Evolutionary conservation across 1,140 invertebrate species (phyloP), one percentile per base, ranked within the genome.

Genomic region (Cyphomyrmex costatus): DNA sequence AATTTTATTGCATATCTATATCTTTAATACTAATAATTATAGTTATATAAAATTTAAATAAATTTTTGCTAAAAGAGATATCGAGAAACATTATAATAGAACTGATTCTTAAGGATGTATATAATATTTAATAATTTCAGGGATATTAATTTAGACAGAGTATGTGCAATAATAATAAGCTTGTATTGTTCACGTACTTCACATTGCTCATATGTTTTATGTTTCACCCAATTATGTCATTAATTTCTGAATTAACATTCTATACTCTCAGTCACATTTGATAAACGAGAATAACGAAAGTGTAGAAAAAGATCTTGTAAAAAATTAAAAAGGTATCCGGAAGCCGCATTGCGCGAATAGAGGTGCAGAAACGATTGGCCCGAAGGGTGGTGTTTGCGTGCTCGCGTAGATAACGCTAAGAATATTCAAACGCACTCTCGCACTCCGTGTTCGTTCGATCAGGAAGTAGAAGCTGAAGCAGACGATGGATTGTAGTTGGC

Each of bases 401-500:
- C 42, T 79, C 76, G 42, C 42, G 4, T 51, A 42, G 16, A 60
- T 76, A 77, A 19, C 63, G 63, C 33, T 4, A 21, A 46, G 56
- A 19, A 21, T n/a, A 60, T 36, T 14, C 60, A 42, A 46, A 46
- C 36, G 24, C 10, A 19, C 36, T 46, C 58, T 77, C 21, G 74
- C 56, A 46, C 36, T 36, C 24, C 61, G 1, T 49, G 24, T 30
- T 36, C 27, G 46, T 42, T 36, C 68, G 58, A 88, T 73, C 49
- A 85, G 82, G 76, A 88, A 80, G 60, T 83, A 51, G n/a, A 74
- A 58, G 19, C 68, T 68, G 42, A 73, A 89, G 61, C 65, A 65
- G 80, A 70, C 14, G 73, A 46, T 21, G 49, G 21, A 8, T 56
- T 42, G 42, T 21, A 8, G 21, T 68, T 79, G 12, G 53, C 66